Conservation (phyloP, 2,797 vertebrate species). For the Mormyrops attenuatus region DNA sequence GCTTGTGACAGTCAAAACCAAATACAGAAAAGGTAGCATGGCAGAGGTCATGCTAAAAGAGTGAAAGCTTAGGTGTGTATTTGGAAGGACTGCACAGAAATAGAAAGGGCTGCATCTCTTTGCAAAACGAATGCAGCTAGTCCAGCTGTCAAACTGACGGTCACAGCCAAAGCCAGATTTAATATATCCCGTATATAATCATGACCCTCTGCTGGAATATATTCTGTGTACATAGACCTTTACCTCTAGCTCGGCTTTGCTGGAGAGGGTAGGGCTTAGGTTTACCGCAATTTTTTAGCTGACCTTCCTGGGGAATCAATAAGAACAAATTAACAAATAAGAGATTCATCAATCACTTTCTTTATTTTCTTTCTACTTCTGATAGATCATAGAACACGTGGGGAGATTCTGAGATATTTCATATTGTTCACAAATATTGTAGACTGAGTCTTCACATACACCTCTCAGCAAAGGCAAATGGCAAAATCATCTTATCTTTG, state of each 20-base stretch:
- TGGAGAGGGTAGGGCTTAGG: background rate
- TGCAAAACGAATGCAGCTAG: background rate
- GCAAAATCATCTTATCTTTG: background rate
- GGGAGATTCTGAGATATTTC: background rate
- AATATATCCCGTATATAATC: background rate
- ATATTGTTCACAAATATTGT: background rate
- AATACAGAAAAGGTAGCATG: background rate
- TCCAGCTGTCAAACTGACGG: background rate
- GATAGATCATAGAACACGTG: background rate
- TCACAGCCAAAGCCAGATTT: background rate
- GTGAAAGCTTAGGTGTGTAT: background rate
- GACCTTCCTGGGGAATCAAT: background rate
- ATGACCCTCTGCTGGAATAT: background rate
- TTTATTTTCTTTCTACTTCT: background rate
- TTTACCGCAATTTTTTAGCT: background rate
- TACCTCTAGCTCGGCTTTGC: background rate
- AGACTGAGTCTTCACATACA: background rate
- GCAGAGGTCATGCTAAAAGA: background rate
- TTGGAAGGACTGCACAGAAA: background rate
- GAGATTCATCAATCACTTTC: background rate
- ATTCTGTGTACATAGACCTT: background rate
- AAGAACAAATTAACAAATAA: background rate
- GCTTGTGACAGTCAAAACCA: background rate
- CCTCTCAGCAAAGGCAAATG: background rate
- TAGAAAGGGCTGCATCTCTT: background rate